Conservation (phyloP, 2,888 invertebrate species). For the Lymantria dispar region DNA sequence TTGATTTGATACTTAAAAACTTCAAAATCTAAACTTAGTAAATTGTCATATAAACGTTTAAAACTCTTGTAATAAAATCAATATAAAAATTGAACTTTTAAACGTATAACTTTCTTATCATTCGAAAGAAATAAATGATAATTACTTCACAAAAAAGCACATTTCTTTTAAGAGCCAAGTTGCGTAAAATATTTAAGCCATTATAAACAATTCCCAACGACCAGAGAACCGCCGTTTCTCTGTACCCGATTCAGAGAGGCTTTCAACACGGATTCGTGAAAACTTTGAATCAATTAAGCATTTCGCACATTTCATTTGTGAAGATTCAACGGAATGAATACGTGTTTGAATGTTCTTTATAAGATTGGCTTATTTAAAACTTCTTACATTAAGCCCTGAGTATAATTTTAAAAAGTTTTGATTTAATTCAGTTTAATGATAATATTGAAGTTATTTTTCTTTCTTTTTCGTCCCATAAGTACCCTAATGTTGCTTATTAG, state of each 20-base stretch:
- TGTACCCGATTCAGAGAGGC: background rate
- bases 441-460: too few species aligned
- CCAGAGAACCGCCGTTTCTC: background rate
- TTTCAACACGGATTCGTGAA: background rate
- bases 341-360: background rate
- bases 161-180: constrained; percentile 7
- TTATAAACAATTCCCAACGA: constrained; percentile 6
- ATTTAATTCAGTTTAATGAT: too few species aligned
- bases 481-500: too few species aligned
- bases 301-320: background rate
- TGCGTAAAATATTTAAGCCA: constrained; percentile 10
- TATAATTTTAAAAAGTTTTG: background rate
- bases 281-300: background rate
- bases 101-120: background rate
- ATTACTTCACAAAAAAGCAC: constrained; percentile 2
- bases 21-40: too few species aligned
- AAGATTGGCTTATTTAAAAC: background rate
- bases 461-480: too few species aligned
- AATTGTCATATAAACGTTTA: too few species aligned
- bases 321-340: background rate
- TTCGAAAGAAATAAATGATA: background rate
- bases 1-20: too few species aligned
- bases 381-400: background rate
- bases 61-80: too few species aligned
- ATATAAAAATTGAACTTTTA: background rate